Evolutionary conservation across 2,113 vertebrate genomes (phyloP), one percentile per base, ranked within the genome.

Genomic region (Zeus faber): DNA sequence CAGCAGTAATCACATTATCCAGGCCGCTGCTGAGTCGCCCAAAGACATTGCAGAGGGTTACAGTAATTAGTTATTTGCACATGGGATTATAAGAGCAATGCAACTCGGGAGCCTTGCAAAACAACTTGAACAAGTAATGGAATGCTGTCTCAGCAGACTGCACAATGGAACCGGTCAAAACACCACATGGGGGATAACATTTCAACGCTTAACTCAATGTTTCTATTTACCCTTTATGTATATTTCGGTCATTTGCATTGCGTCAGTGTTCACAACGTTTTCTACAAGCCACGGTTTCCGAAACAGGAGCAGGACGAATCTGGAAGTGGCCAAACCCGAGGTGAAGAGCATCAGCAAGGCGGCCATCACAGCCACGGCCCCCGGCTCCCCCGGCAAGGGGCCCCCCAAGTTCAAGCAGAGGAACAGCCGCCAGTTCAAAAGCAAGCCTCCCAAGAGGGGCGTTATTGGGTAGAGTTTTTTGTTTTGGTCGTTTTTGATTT

Each of bases 401-500:
- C 88, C 89, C 1, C 85, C 91, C 16, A 93, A 90, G 48, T 94
- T 94, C 81, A 94, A 94, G 63, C 93, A 94, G 72, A 85, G 92
- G 60, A 92, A 88, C 71, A 92, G 83, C 6, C 84, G 93, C 9
- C 92, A 93, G 75, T 95, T 94, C 77, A 95, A 94, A 80, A 95
- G 93, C 91, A 95, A 93, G 58, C 93, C 91, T 2, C 93, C 91
- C 6, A 94, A 94, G 67, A 93, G 91, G 76, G 94, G 93, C 1
- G 66, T 93, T 62, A 92, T 94, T 50, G 93, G 93, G 94, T 94
- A 81, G 85, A 89, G 1, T 47, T n/a, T n/a, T n/a, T n/a, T n/a
- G n/a, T n/a, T n/a, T n/a, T n/a, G n/a, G n/a, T n/a, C n/a, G n/a
- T n/a, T n/a, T n/a, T n/a, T n/a, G n/a, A n/a, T n/a, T n/a, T n/a